A percentile compares a stretch with the other conserved stretches of the same genome.
These are phyloP conservation scores for Beroe ovata DNA, from an alignment of 37 sponge, comb jelly and placozoan species.

Conservation along the genomic window DNA sequence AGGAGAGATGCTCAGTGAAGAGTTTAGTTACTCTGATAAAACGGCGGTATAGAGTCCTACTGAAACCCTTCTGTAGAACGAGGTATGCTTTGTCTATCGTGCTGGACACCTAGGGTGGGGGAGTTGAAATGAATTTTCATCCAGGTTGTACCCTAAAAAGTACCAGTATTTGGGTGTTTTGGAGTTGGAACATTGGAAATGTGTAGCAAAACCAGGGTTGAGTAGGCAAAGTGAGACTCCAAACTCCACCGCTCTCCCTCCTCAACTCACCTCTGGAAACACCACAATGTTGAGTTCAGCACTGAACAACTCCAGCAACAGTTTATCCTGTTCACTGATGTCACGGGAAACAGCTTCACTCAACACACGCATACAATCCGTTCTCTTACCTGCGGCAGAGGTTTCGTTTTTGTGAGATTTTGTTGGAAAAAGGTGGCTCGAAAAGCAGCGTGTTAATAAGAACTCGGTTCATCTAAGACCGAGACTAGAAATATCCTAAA, in stretches of 20 bases:
- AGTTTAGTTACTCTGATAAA: background rate
- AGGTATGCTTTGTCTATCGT: background rate
- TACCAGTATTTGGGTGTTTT: too few species aligned
- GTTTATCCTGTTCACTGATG: background rate
- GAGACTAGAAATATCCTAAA: too few species aligned
- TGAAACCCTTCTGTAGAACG: background rate
- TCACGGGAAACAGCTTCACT: background rate
- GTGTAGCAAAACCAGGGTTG: too few species aligned
- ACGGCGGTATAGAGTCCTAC: background rate
- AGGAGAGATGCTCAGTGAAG: conserved; percentile 3
- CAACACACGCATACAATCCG: background rate
- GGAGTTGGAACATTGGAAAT: too few species aligned
- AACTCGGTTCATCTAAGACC: too few species aligned
- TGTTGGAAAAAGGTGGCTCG: too few species aligned
- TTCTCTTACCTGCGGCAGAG: background rate
- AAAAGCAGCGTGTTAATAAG: too few species aligned
- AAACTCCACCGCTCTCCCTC: background rate
- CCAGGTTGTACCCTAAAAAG: too few species aligned
- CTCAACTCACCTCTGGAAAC: conserved; percentile 17
- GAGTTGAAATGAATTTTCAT: too few species aligned
- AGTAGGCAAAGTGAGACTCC: too few species aligned
- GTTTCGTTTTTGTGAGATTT: too few species aligned
- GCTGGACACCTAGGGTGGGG: background rate
- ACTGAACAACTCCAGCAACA: conserved; percentile 10
- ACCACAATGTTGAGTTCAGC: conserved; percentile 24